These are phyloP conservation scores for Chionis minor DNA, from an alignment of 2,113 vertebrate genomes.

Conservation along the genomic window DNA sequence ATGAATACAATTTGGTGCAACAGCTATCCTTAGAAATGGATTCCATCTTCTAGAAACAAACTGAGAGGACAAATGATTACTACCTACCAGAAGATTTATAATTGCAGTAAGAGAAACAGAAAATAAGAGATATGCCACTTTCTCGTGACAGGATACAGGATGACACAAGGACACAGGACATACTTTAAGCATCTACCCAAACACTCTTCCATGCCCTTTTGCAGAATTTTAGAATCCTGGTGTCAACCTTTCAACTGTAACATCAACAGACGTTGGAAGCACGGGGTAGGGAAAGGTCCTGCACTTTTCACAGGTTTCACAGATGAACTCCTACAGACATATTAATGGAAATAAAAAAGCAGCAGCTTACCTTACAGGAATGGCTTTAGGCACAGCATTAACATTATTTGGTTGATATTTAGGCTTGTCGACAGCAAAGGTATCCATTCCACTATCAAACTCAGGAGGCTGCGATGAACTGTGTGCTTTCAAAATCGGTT, in stretches of 20 bases:
- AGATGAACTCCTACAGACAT: not conserved
- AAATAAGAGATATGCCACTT: not conserved
- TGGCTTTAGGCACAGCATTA: conserved; percentile 89
- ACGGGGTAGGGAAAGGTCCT: not conserved
- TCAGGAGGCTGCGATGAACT: conserved; percentile 84
- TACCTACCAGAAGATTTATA: not conserved
- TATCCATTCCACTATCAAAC: conserved; percentile 89
- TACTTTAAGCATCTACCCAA: not conserved
- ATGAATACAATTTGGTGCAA: not conserved
- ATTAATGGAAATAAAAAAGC: not conserved
- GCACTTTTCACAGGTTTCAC: not conserved
- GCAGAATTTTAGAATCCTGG: not conserved
- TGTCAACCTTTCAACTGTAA: not conserved
- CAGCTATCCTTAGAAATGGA: not conserved
- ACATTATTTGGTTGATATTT: conserved; percentile 95
- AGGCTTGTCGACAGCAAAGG: conserved; percentile 88
- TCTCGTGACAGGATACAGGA: not conserved
- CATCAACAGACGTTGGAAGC: not conserved
- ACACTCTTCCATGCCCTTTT: not conserved
- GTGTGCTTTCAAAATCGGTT: conserved; percentile 78
- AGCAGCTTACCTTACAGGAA: conserved; percentile 90
- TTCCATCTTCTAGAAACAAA: not conserved
- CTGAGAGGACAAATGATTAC: not conserved
- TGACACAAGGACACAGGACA: not conserved
- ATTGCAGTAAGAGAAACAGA: not conserved